Base-by-base conservation (phyloP, 2,113 vertebrate species). In the Origma solitaria region DNA sequence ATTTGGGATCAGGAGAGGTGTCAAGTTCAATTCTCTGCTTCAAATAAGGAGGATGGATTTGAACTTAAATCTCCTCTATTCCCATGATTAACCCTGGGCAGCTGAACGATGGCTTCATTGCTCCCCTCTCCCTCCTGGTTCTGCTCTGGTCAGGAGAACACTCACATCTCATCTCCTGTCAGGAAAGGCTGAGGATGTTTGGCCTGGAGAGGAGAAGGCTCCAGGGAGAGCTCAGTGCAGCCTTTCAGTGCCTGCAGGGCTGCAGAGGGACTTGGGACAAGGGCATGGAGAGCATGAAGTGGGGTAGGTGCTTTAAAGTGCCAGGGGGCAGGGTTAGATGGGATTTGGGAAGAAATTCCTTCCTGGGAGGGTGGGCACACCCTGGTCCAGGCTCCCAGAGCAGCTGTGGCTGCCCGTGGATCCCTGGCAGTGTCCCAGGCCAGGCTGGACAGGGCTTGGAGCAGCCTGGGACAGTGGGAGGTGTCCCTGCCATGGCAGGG, bases 1-100 rank as follows among this genome's bases (percentile, higher is more conserved):
- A 83, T 93, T 58, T 75, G 86, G 95, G 76, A 88, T 66, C 58
- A 95, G 82, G 70, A 80, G 64, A 86, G 68, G 91, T 95, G 92
- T 95, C 88, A 93, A 19, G 54, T 92, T 94, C 88, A 92, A 96
- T 97, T 97, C 95, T 81, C 68, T 88, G 86, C 88, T 92, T 95
- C 92, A 96, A 14, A 83, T 81, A 81, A 88, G 42, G 82, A 90
- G 79, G 92, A 94, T 73, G 56, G 88, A 86, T 83, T 86, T 92
- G 90, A 93, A 90, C 86, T 86, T 51, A 58, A 90, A 90, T 95
- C 90, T 60, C 66, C 40, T 72, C 35, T 61, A 70, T 86, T 82
- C 49, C 60, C 38, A 23, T 62, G 79, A 73, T 86, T 93, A 95
- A 95, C 64, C 68, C 71, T 70, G 82, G 64, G 71, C 62, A 62